These are phyloP conservation scores for Agrypnus murinus DNA, from an alignment of 2,888 invertebrate genomes.

Conservation along the genomic window DNA sequence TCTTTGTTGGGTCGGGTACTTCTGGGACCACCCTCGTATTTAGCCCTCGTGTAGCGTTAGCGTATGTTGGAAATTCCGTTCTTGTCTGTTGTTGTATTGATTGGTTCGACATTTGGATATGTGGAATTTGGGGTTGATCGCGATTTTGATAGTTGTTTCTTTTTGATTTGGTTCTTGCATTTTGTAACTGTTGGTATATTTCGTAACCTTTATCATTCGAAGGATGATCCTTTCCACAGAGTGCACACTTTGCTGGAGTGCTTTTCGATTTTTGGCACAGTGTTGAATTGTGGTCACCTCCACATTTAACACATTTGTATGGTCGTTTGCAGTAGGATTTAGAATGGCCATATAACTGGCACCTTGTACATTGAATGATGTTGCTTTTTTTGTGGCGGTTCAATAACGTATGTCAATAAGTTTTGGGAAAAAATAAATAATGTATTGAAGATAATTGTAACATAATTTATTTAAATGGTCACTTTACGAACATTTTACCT, in stretches of 20 bases:
- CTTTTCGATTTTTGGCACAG: conserved; percentile 4
- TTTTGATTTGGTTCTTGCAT: background rate
- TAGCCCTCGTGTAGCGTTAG: background rate
- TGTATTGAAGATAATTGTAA: no score
- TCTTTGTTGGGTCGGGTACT: background rate
- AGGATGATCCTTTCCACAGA: conserved; percentile 31
- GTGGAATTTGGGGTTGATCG: background rate
- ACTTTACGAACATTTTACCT: no score
- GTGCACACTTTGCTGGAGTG: conserved; percentile 32
- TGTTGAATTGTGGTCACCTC: conserved; percentile 38
- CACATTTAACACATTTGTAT: conserved; percentile 51
- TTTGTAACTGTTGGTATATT: conserved; percentile 8
- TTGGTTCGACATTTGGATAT: background rate
- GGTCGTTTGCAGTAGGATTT: conserved; percentile 50
- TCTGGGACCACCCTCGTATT: background rate
- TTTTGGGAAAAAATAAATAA: no score
- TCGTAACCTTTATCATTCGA: conserved; percentile 44
- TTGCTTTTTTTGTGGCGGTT: conserved; percentile 17
- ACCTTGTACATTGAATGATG: conserved; percentile 49
- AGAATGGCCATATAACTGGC: conserved; percentile 53
- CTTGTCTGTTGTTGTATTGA: background rate
- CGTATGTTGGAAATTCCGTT: background rate
- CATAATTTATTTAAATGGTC: no score
- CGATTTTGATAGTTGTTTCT: background rate
- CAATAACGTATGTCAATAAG: no score